These are phyloP conservation scores for Oscheius sp. DNA, from an alignment of 1,140 invertebrate species.

Conservation along the genomic window DNA sequence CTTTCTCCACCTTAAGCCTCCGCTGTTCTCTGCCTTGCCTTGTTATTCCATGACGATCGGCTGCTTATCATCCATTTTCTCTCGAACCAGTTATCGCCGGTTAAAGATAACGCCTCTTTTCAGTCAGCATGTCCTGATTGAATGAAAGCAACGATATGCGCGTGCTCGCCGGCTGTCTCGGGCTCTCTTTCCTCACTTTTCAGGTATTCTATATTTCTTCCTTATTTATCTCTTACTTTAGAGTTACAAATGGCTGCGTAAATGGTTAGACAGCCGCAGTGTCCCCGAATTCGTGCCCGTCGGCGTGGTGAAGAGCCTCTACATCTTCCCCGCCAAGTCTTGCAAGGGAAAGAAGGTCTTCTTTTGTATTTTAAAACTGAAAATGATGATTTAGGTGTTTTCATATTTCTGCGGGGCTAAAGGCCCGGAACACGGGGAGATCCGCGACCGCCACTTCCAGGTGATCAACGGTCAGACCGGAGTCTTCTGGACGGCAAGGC, in stretches of 20 bases:
- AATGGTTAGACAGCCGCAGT: not conserved
- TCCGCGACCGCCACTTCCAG: conserved; percentile 22
- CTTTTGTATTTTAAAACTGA: not conserved
- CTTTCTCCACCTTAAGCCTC: too few species aligned
- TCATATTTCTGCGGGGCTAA: conserved; percentile 4
- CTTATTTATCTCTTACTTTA: not conserved
- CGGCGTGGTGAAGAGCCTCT: conserved; percentile 19
- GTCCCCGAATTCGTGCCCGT: conserved; percentile 23
- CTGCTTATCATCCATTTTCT: too few species aligned
- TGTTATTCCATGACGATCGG: too few species aligned
- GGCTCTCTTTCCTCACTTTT: not conserved
- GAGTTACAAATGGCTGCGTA: not conserved
- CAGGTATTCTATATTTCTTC: not conserved
- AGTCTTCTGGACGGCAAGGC: conserved; percentile 23
- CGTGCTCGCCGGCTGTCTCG: not conserved
- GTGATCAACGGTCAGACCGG: conserved; percentile 17
- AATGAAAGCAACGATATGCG: too few species aligned
- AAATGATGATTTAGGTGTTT: conserved; percentile 1
- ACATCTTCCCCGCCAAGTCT: conserved; percentile 27
- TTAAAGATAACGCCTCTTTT: too few species aligned
- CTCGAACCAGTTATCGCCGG: too few species aligned
- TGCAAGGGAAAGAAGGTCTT: conserved; percentile 25
- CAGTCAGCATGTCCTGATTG: too few species aligned
- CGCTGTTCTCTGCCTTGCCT: too few species aligned
- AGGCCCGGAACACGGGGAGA: conserved; percentile 17